Conservation (phyloP, 2,888 invertebrate genomes). For the Eristalis intricaria region DNA sequence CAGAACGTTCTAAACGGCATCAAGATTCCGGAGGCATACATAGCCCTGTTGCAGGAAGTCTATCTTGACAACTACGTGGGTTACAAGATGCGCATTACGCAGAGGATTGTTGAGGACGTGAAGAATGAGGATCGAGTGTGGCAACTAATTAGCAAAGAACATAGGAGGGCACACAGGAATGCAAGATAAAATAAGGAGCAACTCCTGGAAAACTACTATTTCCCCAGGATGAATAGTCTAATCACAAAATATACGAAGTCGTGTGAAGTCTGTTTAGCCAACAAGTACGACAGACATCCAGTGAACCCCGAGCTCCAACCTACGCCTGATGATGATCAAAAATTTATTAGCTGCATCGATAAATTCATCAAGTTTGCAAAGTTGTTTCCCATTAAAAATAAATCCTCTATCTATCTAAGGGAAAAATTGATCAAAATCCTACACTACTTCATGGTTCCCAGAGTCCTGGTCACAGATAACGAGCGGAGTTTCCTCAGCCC, state of each 20-base stretch:
- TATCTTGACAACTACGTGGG: no score
- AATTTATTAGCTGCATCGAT: constrained; percentile 6
- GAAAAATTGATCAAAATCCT: background rate
- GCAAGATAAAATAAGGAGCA: constrained; percentile 21
- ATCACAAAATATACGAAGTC: background rate
- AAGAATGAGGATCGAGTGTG: no score
- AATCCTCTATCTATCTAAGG: constrained; percentile 8
- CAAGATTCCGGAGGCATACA: no score
- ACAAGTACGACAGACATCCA: no score
- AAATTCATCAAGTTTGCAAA: constrained; percentile 19
- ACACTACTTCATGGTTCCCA: constrained; percentile 13
- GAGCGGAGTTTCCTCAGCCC: constrained; percentile 12
- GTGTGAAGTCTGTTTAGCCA: constrained; percentile 5
- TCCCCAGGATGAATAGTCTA: constrained; percentile 15
- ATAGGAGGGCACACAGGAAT: no score
- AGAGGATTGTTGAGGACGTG: no score
- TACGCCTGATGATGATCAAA: background rate
- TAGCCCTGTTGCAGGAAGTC: no score
- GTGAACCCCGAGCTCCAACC: background rate
- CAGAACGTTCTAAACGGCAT: no score
- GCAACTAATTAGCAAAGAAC: no score
- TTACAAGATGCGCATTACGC: no score
- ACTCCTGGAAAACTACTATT: constrained; percentile 12
- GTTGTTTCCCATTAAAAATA: constrained; percentile 60
- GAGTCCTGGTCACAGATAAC: constrained; percentile 58